Evolutionary conservation across 2,888 invertebrate species (phyloP).

Genomic region (Colostygia pectinataria): DNA sequence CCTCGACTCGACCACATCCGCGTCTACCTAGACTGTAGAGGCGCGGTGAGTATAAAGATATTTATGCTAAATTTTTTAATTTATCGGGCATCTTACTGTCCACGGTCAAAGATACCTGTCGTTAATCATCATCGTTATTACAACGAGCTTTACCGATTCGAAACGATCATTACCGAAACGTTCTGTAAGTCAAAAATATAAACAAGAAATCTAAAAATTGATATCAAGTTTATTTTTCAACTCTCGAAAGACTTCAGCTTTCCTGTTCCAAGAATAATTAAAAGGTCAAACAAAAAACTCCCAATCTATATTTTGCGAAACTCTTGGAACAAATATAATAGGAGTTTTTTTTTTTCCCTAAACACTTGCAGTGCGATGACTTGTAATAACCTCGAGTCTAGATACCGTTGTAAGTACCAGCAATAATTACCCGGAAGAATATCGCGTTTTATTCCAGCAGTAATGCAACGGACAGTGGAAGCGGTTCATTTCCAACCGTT

Average conservation of each 20-base stretch:
- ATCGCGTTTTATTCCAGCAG: slow-evolving; percentile 12
- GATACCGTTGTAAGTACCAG: slow-evolving; percentile 12
- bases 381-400: slow-evolving; percentile 8
- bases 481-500: slow-evolving; percentile 10
- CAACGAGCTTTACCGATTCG: slow-evolving; percentile 10
- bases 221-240: no score
- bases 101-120: slow-evolving; percentile 18
- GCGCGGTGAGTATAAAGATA: slow-evolving; percentile 27
- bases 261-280: background rate
- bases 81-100: slow-evolving; percentile 20
- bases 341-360: background rate
- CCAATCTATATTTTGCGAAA: background rate
- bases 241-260: background rate
- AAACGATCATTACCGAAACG: slow-evolving; percentile 2
- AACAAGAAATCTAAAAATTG: no score
- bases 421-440: slow-evolving; percentile 17
- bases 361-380: slow-evolving; percentile 5
- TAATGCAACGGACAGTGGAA: slow-evolving; percentile 6
- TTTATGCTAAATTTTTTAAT: slow-evolving; percentile 19
- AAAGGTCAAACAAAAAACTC: background rate
- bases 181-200: background rate
- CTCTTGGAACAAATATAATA: background rate
- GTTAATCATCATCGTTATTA: slow-evolving; percentile 17
- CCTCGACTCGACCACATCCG: slow-evolving; percentile 61
- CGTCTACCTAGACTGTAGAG: slow-evolving; percentile 43